Evolutionary conservation across 1,140 invertebrate genomes (phyloP).

Genomic region (Rhopalosiphum maidis): DNA sequence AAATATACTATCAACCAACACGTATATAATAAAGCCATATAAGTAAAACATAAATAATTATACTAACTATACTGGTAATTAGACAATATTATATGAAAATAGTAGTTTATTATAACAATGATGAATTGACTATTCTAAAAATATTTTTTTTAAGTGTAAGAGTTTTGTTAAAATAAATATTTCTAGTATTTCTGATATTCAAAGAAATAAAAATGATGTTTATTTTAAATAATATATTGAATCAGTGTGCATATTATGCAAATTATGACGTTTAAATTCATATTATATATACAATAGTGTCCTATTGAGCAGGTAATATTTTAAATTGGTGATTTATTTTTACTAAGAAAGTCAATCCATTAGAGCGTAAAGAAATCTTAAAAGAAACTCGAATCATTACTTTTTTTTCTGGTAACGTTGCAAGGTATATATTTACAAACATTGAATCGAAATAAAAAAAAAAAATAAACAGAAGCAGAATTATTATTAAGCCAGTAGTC

Average conservation of each 20-base stretch:
- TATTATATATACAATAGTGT: background rate
- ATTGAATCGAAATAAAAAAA: background rate
- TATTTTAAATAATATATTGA: background rate
- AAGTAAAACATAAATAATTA: background rate
- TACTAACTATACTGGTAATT: background rate
- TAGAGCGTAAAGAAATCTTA: background rate
- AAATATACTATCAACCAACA: background rate
- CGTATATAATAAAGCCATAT: background rate
- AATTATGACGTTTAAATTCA: background rate
- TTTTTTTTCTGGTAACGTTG: background rate
- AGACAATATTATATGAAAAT: background rate
- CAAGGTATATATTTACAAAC: background rate
- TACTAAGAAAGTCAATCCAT: background rate
- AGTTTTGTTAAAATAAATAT: background rate
- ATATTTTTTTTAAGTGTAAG: background rate
- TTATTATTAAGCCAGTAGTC: constrained; percentile 3
- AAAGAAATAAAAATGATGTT: background rate
- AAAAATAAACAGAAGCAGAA: background rate
- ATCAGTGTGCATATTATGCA: background rate
- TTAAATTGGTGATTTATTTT: background rate
- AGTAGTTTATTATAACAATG: background rate
- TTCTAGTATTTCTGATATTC: background rate
- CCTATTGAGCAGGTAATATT: background rate
- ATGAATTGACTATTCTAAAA: background rate
- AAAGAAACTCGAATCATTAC: background rate